A percentile compares a stretch with the other conserved stretches of the same genome.
These are phyloP conservation scores for Xenopus borealis DNA, from an alignment of 2,113 vertebrate species.

Conservation along the genomic window DNA sequence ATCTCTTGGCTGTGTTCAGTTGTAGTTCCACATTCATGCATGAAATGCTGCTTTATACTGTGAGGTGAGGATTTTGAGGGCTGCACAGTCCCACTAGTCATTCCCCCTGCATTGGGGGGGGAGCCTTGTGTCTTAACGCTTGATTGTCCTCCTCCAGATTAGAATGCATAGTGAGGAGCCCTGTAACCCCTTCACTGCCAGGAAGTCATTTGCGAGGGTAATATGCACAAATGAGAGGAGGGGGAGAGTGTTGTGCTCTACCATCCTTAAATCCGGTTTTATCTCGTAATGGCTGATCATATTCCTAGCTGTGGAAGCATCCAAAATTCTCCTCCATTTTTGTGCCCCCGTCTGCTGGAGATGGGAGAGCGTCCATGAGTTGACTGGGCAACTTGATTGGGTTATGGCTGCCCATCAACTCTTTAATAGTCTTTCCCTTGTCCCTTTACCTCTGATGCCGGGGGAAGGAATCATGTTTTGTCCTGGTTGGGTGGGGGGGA, in stretches of 20 bases:
- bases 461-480: constrained; percentile 36
- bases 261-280: constrained; percentile 21
- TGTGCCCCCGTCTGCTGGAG: constrained; percentile 7
- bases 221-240: constrained; percentile 32
- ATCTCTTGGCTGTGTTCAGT: constrained; percentile 19
- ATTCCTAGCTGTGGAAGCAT: constrained; percentile 30
- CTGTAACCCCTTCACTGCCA: constrained; percentile 39
- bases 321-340: constrained; percentile 1
- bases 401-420: not conserved
- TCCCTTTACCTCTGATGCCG: constrained; percentile 45
- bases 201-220: constrained; percentile 24
- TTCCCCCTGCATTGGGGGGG: not conserved
- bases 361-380: constrained; percentile 10
- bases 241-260: not conserved
- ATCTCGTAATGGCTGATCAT: constrained; percentile 7
- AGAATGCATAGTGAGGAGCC: constrained; percentile 30
- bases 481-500: constrained; percentile 14
- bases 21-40: not conserved
- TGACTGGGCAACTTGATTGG: not conserved
- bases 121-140: not conserved
- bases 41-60: constrained; percentile 22
- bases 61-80: not conserved
- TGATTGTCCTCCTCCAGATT: constrained; percentile 23
- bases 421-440: constrained; percentile 34
- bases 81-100: not conserved